Conservation (phyloP, 2,797 vertebrate genomes). For the Sebastolobus alascanus region DNA sequence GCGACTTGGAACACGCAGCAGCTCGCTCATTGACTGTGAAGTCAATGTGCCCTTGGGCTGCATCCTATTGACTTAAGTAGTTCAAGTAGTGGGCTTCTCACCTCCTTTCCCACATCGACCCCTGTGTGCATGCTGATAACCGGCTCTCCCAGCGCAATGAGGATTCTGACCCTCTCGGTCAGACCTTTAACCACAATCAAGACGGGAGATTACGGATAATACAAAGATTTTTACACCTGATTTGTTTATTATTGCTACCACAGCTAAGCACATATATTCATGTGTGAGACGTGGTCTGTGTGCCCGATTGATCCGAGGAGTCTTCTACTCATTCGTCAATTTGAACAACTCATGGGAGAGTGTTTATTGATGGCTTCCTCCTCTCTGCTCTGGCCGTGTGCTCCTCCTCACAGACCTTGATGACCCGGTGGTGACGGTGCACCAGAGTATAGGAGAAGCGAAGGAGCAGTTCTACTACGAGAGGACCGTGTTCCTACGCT, state of each 20-base stretch:
- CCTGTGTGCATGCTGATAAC: conserved; percentile 41
- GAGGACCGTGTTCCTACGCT: conserved; percentile 96
- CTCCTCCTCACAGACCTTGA: conserved; percentile 89
- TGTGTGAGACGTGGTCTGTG: background rate
- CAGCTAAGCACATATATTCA: background rate
- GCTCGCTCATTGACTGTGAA: conserved; percentile 58
- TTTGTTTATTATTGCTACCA: conserved; percentile 1
- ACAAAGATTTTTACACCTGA: conserved; percentile 20
- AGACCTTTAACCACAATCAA: conserved; percentile 40
- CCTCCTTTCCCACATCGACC: conserved; percentile 49
- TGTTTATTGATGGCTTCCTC: conserved; percentile 27
- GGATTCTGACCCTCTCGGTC: conserved; percentile 30
- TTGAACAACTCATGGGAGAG: background rate
- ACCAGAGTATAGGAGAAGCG: conserved; percentile 99
- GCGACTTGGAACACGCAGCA: conserved; percentile 33
- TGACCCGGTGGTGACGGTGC: conserved; percentile 95
- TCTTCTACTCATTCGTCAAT: background rate
- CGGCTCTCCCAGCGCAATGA: conserved; percentile 33
- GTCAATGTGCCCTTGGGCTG: conserved; percentile 76
- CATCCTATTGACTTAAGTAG: conserved; percentile 71
- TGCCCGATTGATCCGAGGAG: background rate
- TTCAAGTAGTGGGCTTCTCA: conserved; percentile 51
- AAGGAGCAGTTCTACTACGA: conserved; percentile 99
- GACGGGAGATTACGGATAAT: background rate
- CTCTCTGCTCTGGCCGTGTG: background rate